Evolutionary conservation across 1,140 invertebrate genomes (phyloP).

Genomic region (Patella vulgata): DNA sequence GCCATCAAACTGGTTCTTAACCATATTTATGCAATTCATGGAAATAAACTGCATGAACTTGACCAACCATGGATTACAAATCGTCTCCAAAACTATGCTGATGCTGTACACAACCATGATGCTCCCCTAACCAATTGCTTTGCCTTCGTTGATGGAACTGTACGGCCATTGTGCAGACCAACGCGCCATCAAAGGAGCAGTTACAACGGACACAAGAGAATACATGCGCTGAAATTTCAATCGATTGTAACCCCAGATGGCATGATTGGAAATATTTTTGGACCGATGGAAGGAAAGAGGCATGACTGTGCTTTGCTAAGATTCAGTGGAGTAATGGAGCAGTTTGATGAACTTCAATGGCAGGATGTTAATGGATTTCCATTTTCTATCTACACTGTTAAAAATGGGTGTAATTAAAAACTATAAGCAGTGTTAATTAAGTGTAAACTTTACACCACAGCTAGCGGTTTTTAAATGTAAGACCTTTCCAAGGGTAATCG

Average conservation of each 20-base stretch:
- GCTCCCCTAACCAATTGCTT: conserved; percentile 18
- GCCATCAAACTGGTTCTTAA: conserved; percentile 10
- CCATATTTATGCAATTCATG: not conserved
- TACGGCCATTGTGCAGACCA: not conserved
- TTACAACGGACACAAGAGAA: conserved; percentile 8
- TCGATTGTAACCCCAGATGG: not conserved
- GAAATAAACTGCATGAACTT: not conserved
- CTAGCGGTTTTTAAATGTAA: no score
- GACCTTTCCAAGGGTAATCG: no score
- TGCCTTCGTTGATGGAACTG: conserved; percentile 22
- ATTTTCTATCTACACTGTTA: no score
- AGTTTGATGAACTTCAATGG: not conserved
- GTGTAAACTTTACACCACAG: no score
- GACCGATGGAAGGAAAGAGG: not conserved
- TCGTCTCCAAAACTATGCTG: not conserved
- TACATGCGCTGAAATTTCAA: conserved; percentile 10
- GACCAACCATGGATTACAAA: not conserved
- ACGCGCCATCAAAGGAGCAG: not conserved
- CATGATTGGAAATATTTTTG: not conserved
- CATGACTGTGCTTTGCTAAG: conserved; percentile 7
- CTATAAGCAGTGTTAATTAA: no score
- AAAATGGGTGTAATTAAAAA: no score
- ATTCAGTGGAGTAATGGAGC: not conserved
- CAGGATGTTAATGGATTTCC: not conserved
- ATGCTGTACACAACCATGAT: not conserved